Evolutionary conservation across 2,113 vertebrate genomes (phyloP).

Genomic region (Oncorhynchus nerka): DNA sequence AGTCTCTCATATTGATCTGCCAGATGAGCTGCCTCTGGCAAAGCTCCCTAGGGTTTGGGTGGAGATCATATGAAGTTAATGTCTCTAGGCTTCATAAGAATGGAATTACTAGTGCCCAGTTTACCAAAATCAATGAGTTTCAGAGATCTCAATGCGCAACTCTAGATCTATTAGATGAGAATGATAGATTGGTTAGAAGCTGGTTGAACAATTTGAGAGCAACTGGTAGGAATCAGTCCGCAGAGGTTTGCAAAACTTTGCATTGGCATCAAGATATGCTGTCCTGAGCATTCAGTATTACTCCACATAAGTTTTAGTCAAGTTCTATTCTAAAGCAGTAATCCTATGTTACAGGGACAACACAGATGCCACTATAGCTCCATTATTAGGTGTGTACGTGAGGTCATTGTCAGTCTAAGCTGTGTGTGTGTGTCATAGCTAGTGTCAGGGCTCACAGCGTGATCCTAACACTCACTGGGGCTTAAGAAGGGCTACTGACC

Average conservation of each 20-base stretch:
- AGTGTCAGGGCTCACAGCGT: conserved; percentile 69
- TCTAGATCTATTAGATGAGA: conserved; percentile 13
- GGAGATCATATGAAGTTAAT: conserved; percentile 42
- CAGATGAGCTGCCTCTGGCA: conserved; percentile 23
- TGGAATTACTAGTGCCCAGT: conserved; percentile 7
- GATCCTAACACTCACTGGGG: conserved; percentile 59
- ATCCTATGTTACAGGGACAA: background rate
- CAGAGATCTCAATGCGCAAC: background rate
- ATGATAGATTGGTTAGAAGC: background rate
- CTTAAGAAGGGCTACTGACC: conserved; percentile 61
- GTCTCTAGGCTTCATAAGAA: conserved; percentile 14
- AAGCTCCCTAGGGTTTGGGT: conserved; percentile 17
- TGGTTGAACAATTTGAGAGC: background rate
- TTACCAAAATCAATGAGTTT: conserved; percentile 13
- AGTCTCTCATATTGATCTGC: conserved; percentile 54
- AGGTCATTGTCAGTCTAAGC: conserved; percentile 63
- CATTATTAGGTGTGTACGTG: conserved; percentile 11
- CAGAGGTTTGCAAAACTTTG: no score
- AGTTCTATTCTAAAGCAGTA: no score
- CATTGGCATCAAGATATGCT: no score
- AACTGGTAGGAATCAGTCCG: no score
- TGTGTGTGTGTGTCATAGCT: conserved; percentile 62
- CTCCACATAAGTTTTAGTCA: no score
- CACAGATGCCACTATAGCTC: background rate
- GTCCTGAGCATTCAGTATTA: background rate